A percentile compares a stretch with the other conserved stretches of the same genome.
These are phyloP conservation scores for Cinclus cinclus DNA, from an alignment of 2,113 vertebrate genomes.

Conservation along the genomic window DNA sequence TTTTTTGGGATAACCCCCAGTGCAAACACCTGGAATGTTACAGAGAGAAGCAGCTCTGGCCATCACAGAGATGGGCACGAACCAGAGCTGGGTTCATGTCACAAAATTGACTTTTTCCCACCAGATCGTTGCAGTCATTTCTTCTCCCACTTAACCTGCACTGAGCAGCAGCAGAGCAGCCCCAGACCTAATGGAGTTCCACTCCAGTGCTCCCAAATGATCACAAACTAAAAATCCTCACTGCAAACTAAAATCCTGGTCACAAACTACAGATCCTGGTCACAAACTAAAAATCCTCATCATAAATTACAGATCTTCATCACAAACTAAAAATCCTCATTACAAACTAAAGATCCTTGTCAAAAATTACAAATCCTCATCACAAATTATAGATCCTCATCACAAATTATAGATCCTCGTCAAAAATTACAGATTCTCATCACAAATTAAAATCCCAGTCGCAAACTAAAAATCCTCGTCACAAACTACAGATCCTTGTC, in stretches of 20 bases:
- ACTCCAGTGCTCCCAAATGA: background rate
- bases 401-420: background rate
- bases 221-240: background rate
- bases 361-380: background rate
- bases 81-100: background rate
- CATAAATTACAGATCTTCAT: rapidly evolving
- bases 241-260: background rate
- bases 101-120: background rate
- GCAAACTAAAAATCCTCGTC: rapidly evolving
- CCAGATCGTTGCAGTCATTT: background rate
- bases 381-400: background rate
- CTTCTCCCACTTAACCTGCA: background rate
- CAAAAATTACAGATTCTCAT: rapidly evolving
- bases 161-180: background rate
- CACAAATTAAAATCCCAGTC: background rate
- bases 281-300: rapidly evolving
- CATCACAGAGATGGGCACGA: rapidly evolving
- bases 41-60: background rate
- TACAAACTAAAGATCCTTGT: background rate
- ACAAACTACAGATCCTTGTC: background rate
- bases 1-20: rapidly evolving
- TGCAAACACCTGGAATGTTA: background rate
- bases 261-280: rapidly evolving
- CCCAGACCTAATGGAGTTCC: background rate
- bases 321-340: background rate